Evolutionary conservation across 2,797 vertebrate genomes (phyloP).

Genomic region (Dipus sagitta): DNA sequence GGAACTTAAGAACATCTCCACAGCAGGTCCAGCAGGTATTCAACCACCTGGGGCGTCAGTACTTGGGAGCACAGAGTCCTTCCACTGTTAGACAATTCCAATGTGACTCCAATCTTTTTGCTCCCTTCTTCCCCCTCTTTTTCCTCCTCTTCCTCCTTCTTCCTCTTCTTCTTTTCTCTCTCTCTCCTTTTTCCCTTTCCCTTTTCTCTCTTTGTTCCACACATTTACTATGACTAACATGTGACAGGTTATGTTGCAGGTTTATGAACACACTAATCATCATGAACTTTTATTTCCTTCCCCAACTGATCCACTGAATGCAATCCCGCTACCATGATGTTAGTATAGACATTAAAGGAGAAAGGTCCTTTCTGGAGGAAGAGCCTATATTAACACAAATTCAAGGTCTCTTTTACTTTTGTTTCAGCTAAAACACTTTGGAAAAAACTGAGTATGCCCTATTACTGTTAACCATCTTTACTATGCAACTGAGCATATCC

Average conservation of each 20-base stretch:
- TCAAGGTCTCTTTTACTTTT: neutral
- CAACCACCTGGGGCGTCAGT: too few species aligned
- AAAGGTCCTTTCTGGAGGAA: neutral
- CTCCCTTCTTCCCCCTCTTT: neutral
- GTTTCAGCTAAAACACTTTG: neutral
- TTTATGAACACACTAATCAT: neutral
- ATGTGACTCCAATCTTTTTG: neutral
- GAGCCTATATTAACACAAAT: neutral
- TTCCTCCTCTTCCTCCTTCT: too few species aligned
- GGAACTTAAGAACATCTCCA: conserved; percentile 20
- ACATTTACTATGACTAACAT: neutral
- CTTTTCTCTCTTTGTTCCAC: neutral
- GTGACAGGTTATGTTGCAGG: neutral
- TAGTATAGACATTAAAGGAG: neutral
- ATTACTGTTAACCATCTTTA: neutral
- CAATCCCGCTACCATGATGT: too few species aligned
- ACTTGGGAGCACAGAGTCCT: too few species aligned
- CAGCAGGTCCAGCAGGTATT: too few species aligned
- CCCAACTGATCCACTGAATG: neutral
- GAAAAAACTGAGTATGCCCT: neutral
- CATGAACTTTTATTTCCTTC: neutral
- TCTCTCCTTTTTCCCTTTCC: neutral
- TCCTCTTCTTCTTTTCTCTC: too few species aligned
- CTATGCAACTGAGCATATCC: too few species aligned
- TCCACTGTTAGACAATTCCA: too few species aligned